These are phyloP conservation scores for Corvus cornix DNA, from an alignment of 2,113 vertebrate species.

Conservation along the genomic window DNA sequence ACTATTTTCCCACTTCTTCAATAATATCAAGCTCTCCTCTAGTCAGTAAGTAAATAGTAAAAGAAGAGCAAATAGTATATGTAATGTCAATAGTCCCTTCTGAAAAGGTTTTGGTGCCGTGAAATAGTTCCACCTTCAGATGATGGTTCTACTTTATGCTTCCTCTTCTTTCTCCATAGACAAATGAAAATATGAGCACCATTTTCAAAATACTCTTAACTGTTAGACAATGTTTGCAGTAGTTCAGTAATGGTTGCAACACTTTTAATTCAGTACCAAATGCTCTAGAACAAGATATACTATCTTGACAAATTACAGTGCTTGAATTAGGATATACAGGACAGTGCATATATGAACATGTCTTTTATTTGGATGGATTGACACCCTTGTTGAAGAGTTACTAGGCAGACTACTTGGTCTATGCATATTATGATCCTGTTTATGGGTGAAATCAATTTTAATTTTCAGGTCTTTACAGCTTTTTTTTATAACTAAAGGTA, in stretches of 20 bases:
- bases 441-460: neutral
- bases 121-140: neutral
- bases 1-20: neutral
- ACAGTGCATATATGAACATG: neutral
- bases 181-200: neutral
- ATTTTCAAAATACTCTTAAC: neutral
- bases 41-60: neutral
- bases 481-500: neutral
- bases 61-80: neutral
- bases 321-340: neutral
- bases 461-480: neutral
- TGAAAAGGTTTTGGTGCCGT: neutral
- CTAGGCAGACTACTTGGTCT: neutral
- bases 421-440: neutral
- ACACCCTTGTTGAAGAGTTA: neutral
- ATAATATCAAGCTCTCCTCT: neutral
- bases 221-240: neutral
- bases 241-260: neutral
- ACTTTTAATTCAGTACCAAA: neutral
- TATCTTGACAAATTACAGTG: neutral
- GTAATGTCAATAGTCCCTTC: neutral
- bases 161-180: neutral
- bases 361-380: neutral
- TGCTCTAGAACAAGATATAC: neutral
- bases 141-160: neutral